phyloP scores from a whole-genome alignment of 2,113 vertebrate genomes.

The Corythoichthys haematopterus region DNA sequence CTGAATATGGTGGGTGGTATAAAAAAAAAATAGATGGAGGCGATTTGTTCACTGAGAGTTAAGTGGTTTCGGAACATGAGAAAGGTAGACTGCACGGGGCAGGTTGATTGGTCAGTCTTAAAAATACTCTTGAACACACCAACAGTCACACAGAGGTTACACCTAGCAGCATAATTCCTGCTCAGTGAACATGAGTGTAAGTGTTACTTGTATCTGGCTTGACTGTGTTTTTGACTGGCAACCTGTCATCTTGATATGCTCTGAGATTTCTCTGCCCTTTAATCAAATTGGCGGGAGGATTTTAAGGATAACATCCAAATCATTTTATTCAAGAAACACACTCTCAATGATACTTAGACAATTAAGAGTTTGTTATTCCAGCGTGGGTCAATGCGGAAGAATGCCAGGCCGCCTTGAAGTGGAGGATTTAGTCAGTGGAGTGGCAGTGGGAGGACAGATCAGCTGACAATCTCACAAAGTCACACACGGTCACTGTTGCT shows the following conservation, averaged over 20 bases:
- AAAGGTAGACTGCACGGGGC: too few species aligned
- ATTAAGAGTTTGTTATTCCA: slow-evolving; percentile 23
- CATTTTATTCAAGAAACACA: not conserved
- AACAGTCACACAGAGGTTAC: too few species aligned
- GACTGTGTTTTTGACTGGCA: not conserved
- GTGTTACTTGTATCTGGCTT: too few species aligned
- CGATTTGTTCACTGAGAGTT: too few species aligned
- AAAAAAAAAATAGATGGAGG: too few species aligned
- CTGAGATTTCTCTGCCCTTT: too few species aligned
- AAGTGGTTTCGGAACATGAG: too few species aligned
- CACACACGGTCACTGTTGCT: slow-evolving; percentile 53
- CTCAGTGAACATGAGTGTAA: not conserved
- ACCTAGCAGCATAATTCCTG: not conserved
- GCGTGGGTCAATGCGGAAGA: slow-evolving; percentile 26
- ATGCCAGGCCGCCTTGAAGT: slow-evolving; percentile 36
- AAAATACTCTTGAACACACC: too few species aligned
- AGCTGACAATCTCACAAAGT: slow-evolving; percentile 54
- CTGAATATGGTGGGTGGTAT: too few species aligned
- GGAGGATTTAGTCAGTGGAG: slow-evolving; percentile 47
- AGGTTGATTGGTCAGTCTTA: too few species aligned
- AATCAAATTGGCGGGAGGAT: too few species aligned
- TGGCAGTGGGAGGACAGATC: slow-evolving; percentile 60
- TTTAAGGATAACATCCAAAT: not conserved
- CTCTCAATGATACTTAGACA: not conserved
- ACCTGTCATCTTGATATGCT: not conserved